These are phyloP conservation scores for Centropyge bicolor DNA, from an alignment of 2,797 vertebrate genomes.

Conservation along the genomic window DNA sequence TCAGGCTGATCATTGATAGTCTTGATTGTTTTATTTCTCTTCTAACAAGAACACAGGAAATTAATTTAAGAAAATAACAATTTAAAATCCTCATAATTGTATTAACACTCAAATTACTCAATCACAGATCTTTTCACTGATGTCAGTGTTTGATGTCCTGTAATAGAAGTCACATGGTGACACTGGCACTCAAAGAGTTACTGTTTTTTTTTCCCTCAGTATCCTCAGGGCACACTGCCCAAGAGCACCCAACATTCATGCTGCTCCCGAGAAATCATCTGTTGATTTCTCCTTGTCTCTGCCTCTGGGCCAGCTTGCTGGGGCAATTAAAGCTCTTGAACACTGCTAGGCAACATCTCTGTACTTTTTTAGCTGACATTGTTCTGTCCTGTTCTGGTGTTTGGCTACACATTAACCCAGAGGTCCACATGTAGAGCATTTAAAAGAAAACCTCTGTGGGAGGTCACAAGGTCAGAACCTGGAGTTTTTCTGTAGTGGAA, in stretches of 20 bases:
- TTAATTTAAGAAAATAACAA: not conserved
- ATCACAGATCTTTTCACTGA: not conserved
- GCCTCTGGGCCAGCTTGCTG: not conserved
- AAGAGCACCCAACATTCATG: not conserved
- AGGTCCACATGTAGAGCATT: not conserved
- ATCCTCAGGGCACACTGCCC: not conserved
- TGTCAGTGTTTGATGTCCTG: not conserved
- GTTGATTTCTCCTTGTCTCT: conserved; percentile 15
- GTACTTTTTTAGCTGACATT: conserved; percentile 24
- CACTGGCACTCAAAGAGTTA: not conserved
- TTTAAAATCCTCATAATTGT: not conserved
- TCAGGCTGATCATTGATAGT: not conserved
- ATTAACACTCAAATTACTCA: not conserved
- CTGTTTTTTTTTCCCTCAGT: not conserved
- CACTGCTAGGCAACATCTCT: conserved; percentile 34
- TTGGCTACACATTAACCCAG: conserved; percentile 65
- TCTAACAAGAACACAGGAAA: not conserved
- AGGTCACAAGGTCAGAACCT: not conserved
- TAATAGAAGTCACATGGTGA: conserved; percentile 4
- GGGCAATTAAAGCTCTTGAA: not conserved
- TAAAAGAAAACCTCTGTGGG: not conserved
- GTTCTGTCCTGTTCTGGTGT: conserved; percentile 16
- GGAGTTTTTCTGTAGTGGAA: not conserved
- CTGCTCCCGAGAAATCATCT: conserved; percentile 9
- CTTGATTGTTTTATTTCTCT: not conserved